Conservation (phyloP, 2,888 invertebrate species). For the Pachydiplax longipennis region DNA sequence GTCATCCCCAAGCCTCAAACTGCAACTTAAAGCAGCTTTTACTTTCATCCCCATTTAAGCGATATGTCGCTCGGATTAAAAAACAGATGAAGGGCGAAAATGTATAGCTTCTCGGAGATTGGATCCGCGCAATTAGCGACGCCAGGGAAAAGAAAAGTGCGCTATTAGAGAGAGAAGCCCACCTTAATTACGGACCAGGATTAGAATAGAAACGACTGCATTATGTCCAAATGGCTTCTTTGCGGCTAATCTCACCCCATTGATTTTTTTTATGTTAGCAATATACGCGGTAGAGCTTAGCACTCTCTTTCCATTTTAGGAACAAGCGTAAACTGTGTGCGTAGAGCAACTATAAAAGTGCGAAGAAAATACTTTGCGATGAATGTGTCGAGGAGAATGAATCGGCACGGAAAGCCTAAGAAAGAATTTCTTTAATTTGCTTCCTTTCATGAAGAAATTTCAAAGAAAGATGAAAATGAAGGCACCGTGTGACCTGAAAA, state of each 20-base stretch:
- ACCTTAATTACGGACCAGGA: neutral
- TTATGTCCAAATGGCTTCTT: neutral
- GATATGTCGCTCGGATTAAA: neutral
- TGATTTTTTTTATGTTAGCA: neutral
- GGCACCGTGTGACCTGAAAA: too few relatives aligned
- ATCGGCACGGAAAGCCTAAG: too few relatives aligned
- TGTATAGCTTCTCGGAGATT: neutral
- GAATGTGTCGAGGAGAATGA: too few relatives aligned
- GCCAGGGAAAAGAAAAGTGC: neutral
- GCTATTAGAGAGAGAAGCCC: neutral
- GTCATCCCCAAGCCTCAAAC: neutral
- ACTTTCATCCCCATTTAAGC: neutral
- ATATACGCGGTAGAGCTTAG: too few relatives aligned
- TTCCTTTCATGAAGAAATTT: too few relatives aligned
- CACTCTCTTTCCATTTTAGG: too few relatives aligned
- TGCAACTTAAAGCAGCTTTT: neutral
- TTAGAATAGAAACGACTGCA: neutral
- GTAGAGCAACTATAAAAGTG: too few relatives aligned
- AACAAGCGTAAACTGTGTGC: too few relatives aligned
- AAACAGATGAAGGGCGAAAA: neutral
- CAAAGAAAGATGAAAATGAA: too few relatives aligned
- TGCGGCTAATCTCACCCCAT: neutral
- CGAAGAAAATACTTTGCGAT: too few relatives aligned
- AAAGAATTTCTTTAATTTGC: too few relatives aligned
- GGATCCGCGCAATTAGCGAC: neutral